These are phyloP conservation scores for Anastrepha obliqua DNA, from an alignment of 1,140 invertebrate genomes.

Conservation along the genomic window DNA sequence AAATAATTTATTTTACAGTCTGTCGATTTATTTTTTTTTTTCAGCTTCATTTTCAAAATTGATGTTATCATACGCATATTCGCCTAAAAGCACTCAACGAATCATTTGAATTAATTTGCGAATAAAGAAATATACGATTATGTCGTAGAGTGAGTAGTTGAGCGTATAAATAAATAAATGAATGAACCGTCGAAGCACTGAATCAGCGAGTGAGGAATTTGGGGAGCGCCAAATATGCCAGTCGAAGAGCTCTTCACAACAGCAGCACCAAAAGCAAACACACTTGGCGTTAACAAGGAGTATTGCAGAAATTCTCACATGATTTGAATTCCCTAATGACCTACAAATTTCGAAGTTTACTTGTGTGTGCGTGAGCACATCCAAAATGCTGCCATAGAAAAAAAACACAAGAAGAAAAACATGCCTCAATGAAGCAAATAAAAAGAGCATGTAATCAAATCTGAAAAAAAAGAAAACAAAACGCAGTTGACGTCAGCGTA, in stretches of 20 bases:
- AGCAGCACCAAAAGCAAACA: not conserved
- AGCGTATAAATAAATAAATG: conserved; percentile 9
- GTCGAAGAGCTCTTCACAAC: not conserved
- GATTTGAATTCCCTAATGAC: conserved; percentile 48
- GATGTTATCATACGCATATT: conserved; percentile 22
- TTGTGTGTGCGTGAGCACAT: not conserved
- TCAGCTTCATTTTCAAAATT: not conserved
- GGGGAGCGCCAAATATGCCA: not conserved
- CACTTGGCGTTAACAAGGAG: conserved; percentile 13
- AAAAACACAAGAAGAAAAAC: not conserved
- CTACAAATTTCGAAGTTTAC: conserved; percentile 24
- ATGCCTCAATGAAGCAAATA: not conserved
- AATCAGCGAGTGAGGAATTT: not conserved
- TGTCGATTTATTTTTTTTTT: conserved; percentile 5
- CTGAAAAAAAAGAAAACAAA: conserved; percentile 15
- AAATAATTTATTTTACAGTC: conserved; percentile 42
- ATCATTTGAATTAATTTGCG: not conserved
- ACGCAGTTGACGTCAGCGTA: not conserved
- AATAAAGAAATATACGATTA: not conserved
- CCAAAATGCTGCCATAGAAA: not conserved
- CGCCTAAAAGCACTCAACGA: conserved; percentile 27
- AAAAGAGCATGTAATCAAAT: not conserved
- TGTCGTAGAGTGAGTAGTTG: not conserved
- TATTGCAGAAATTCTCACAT: conserved; percentile 38
- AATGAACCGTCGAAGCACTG: not conserved